phyloP scores from a whole-genome alignment of 2,888 invertebrate species.

The Vannuccia rotundouncinata region DNA sequence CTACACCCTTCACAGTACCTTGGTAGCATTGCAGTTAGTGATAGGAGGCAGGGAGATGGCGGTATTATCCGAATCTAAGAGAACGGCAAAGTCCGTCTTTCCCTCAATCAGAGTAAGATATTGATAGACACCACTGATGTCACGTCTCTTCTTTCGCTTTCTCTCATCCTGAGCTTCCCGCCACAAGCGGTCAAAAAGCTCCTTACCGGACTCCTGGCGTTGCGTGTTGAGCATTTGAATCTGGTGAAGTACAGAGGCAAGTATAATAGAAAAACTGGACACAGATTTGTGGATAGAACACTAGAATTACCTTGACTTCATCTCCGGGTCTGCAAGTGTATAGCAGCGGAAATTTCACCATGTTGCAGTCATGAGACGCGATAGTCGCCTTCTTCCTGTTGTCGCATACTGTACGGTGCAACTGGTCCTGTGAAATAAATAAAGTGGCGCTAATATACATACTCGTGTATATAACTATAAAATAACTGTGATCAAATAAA shows the following conservation, averaged over 20 bases:
- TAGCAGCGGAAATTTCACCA: conserved; percentile 13
- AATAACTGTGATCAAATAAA: background rate
- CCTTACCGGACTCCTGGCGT: conserved; percentile 64
- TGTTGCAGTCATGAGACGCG: conserved; percentile 27
- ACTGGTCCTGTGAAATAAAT: background rate
- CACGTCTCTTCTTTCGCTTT: conserved; percentile 75
- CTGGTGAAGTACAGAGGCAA: background rate
- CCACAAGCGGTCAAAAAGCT: conserved; percentile 66
- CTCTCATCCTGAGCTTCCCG: conserved; percentile 71
- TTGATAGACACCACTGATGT: conserved; percentile 75
- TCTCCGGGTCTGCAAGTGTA: background rate
- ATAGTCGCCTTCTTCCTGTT: conserved; percentile 22
- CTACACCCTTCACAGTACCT: too few species aligned
- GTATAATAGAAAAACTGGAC: background rate
- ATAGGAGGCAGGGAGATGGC: conserved; percentile 80
- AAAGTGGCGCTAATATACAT: background rate
- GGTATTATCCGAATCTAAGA: conserved; percentile 62
- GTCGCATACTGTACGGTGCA: conserved; percentile 28
- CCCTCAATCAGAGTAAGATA: conserved; percentile 72
- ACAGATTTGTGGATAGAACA: background rate
- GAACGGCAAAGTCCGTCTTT: conserved; percentile 67
- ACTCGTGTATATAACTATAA: background rate
- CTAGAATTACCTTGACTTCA: background rate
- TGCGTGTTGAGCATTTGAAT: conserved; percentile 3
- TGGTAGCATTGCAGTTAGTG: conserved; percentile 73